Conservation (phyloP, 2,888 invertebrate genomes). For the Dicyrtomina minuta region DNA sequence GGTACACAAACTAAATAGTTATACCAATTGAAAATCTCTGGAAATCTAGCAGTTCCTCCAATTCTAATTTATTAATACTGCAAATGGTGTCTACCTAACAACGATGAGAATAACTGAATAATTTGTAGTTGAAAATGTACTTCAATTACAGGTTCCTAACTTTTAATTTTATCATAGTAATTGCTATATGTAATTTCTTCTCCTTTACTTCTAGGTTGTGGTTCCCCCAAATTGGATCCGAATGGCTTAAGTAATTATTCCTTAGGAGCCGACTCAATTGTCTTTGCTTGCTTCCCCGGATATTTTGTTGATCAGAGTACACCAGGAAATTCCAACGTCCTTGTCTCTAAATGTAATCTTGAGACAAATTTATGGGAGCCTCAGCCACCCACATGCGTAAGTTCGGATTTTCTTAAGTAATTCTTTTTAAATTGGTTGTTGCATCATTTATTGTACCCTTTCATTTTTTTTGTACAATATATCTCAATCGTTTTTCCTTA, state of each 20-base stretch:
- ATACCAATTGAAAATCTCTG: neutral
- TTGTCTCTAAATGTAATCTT: constrained; percentile 39
- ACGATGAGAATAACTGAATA: too few species aligned
- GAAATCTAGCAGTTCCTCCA: too few species aligned
- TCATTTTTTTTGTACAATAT: neutral
- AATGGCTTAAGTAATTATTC: constrained; percentile 50
- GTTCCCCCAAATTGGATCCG: constrained; percentile 40
- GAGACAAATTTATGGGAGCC: constrained; percentile 45
- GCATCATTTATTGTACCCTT: neutral
- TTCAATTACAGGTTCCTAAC: too few species aligned
- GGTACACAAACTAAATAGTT: neutral
- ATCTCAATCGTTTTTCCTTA: too few species aligned
- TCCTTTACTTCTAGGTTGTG: too few species aligned
- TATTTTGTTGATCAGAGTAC: constrained; percentile 41
- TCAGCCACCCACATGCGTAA: constrained; percentile 46
- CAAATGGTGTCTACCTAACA: too few species aligned
- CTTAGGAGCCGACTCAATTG: constrained; percentile 33
- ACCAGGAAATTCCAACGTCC: constrained; percentile 34
- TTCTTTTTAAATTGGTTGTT: neutral
- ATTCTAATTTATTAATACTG: neutral
- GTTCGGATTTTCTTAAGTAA: constrained; percentile 7
- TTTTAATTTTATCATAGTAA: too few species aligned
- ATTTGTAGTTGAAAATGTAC: too few species aligned
- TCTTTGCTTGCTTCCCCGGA: constrained; percentile 49
- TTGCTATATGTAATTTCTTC: too few species aligned